phyloP scores from a whole-genome alignment of 2,888 invertebrate genomes.

The Coenonympha glycerion region DNA sequence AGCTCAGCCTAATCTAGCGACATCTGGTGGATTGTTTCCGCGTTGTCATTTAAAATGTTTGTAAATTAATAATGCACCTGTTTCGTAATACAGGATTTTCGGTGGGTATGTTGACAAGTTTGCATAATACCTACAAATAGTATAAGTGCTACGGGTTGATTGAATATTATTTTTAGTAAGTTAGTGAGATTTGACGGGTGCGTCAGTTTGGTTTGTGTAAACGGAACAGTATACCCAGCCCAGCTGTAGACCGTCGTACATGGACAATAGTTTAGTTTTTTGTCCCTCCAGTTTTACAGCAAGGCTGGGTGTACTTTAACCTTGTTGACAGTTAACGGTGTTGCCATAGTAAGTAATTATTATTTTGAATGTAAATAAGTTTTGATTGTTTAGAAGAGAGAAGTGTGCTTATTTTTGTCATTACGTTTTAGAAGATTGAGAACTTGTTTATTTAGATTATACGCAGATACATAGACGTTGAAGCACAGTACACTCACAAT shows the following conservation, averaged over 20 bases:
- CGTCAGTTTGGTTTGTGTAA: conserved; percentile 51
- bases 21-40: no score
- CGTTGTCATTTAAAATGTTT: no score
- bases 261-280: no score
- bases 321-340: conserved; percentile 72
- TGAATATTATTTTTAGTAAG: conserved; percentile 51
- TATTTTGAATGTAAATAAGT: conserved; percentile 72
- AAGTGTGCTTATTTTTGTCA: conserved; percentile 59
- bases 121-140: conserved; percentile 23
- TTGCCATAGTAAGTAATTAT: conserved; percentile 73
- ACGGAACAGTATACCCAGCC: neutral
- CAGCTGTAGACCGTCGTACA: neutral
- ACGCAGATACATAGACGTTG: conserved; percentile 40
- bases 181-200: conserved; percentile 57
- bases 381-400: conserved; percentile 59
- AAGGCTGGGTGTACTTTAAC: conserved; percentile 47
- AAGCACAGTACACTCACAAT: conserved; percentile 59
- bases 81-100: conserved; percentile 5
- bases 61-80: neutral
- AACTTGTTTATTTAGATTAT: conserved; percentile 36
- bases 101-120: conserved; percentile 18
- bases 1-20: no score
- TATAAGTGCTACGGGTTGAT: conserved; percentile 36
- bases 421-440: conserved; percentile 36
- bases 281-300: neutral